A percentile compares a stretch with the other conserved stretches of the same genome.
phyloP scores from a whole-genome alignment of 2,888 invertebrate genomes.

The Charanyca ferruginea region DNA sequence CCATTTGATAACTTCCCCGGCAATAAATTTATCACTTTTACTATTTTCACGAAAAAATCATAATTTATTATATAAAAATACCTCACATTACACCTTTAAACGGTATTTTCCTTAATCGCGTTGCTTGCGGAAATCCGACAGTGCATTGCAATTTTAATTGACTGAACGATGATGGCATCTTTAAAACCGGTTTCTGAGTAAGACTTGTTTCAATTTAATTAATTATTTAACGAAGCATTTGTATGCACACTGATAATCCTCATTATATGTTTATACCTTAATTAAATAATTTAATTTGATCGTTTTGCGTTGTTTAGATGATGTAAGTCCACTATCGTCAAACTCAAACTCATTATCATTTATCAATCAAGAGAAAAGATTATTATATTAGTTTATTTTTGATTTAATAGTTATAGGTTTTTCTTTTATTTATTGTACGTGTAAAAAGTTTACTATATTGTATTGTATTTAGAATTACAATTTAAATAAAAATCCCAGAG shows the following conservation, averaged over 20 bases:
- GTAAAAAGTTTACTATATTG: too few species aligned
- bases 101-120: slow-evolving; percentile 22
- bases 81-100: background rate
- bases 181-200: slow-evolving; percentile 48
- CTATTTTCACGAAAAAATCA: background rate
- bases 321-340: background rate
- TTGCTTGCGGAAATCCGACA: slow-evolving; percentile 37
- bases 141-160: slow-evolving; percentile 38
- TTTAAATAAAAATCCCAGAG: too few species aligned
- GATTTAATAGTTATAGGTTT: too few species aligned
- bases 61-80: background rate
- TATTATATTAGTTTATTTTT: too few species aligned
- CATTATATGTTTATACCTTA: slow-evolving; percentile 3
- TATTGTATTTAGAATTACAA: too few species aligned
- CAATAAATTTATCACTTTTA: slow-evolving; percentile 3
- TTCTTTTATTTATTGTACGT: too few species aligned
- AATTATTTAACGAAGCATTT: slow-evolving; percentile 39
- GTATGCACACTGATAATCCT: slow-evolving; percentile 44
- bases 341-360: too few species aligned
- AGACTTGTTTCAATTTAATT: slow-evolving; percentile 35
- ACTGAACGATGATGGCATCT: slow-evolving; percentile 55
- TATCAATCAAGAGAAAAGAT: too few species aligned
- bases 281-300: background rate
- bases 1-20: background rate
- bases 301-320: background rate